Conservation (phyloP, 2,113 vertebrate genomes). For the Pseudorhombus dupliciocellatus region DNA sequence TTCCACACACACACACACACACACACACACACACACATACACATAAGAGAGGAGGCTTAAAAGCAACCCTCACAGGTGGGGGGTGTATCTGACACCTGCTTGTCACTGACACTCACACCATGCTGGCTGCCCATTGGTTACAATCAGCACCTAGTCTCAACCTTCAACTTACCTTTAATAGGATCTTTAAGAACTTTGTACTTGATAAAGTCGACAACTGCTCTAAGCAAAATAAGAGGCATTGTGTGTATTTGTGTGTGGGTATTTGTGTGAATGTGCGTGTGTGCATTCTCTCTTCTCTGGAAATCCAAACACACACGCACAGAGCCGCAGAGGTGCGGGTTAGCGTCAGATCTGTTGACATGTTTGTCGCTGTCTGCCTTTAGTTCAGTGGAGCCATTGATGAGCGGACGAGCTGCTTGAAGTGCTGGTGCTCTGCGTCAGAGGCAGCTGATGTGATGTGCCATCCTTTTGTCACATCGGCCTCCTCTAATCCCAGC, state of each 20-base stretch:
- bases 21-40: neutral
- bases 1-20: constrained; percentile 28
- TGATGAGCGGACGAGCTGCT: constrained; percentile 87
- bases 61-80: constrained; percentile 36
- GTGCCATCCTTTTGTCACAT: constrained; percentile 86
- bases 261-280: neutral
- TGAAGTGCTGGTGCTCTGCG: constrained; percentile 78
- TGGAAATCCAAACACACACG: constrained; percentile 20
- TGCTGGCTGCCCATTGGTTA: constrained; percentile 45
- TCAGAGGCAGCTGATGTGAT: constrained; percentile 83
- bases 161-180: neutral
- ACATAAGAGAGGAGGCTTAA: constrained; percentile 24
- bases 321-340: constrained; percentile 31
- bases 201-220: constrained; percentile 32
- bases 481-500: constrained; percentile 92
- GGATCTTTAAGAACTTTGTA: constrained; percentile 31
- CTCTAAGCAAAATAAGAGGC: neutral
- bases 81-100: constrained; percentile 2
- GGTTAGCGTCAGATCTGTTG: constrained; percentile 80
- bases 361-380: constrained; percentile 83
- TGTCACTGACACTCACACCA: constrained; percentile 11
- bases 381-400: constrained; percentile 86
- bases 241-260: neutral
- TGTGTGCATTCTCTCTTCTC: constrained; percentile 1
- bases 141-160: constrained; percentile 40